Base-by-base conservation (phyloP, 2,113 vertebrate species). In the Corythornis madagascariensis region DNA sequence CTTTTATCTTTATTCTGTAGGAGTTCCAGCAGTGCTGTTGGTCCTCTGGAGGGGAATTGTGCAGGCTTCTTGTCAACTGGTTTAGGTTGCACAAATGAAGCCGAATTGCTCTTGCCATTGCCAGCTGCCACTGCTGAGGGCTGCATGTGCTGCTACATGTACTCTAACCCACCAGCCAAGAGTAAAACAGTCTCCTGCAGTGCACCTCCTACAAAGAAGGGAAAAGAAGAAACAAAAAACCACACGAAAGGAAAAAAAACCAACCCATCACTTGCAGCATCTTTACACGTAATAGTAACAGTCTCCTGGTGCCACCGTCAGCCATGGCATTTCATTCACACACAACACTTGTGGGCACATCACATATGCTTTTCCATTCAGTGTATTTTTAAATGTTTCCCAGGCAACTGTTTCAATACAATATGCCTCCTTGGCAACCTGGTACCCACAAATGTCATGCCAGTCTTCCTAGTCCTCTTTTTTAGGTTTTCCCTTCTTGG, bases 391-490 rank as follows among this genome's bases (percentile, higher is more conserved):
- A 47, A 52, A 94, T 89, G 97, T 96, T 97, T 96, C 97, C 96
- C 95, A 94, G 97, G 95, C 95, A 96, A 96, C 97, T 87, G 89
- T 85, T 90, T 93, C 94, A 88, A 95, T 89, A 94, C 93, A 94
- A 96, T 96, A 96, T 86, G 95, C 96, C 95, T 96, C 92, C 96
- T 92, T 95, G 97, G 96, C 90, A 87, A 94, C 91, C 92, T 22
- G 84, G 90, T 92, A 70, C 92, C 97, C 73, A 40, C 76, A 63
- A 96, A 94, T 57, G 94, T 96, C 69, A 91, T 42, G 64, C 79
- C 66, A 86, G 35, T 93, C 53, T 92, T 95, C 76, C 25, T 76
- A 70, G 50, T 93, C 90, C 83, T 97, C 94, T 81, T 74, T 74
- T 88, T 94, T 73, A 81, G 91, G 75, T 48, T 88, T 81, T 63